These are phyloP conservation scores for Pectinophora gossypiella DNA, from an alignment of 1,140 invertebrate genomes.

Conservation along the genomic window DNA sequence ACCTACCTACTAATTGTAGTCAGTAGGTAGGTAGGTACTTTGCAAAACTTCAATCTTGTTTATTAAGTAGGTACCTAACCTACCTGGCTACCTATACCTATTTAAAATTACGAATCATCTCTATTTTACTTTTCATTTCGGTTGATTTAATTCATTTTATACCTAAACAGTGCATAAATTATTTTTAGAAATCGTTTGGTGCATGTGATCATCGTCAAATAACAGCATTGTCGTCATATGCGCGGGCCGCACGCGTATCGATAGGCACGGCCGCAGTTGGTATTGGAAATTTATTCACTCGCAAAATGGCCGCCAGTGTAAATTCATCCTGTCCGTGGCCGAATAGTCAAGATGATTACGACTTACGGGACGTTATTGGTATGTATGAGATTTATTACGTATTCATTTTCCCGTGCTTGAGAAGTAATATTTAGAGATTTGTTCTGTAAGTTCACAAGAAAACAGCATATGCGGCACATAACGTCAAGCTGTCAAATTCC, in stretches of 20 bases:
- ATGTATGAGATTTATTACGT: slow-evolving; percentile 44
- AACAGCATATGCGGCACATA: slow-evolving; percentile 12
- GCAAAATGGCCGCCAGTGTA: slow-evolving; percentile 83
- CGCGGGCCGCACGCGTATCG: slow-evolving; percentile 65
- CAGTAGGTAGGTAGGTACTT: too few species aligned
- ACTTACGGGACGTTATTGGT: slow-evolving; percentile 96
- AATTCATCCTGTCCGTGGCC: slow-evolving; percentile 86
- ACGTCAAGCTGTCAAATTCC: slow-evolving; percentile 25
- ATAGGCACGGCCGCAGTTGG: slow-evolving; percentile 51
- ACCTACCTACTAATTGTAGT: too few species aligned
- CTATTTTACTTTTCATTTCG: too few species aligned
- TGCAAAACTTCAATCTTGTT: too few species aligned
- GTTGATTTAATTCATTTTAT: too few species aligned
- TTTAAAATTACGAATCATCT: too few species aligned
- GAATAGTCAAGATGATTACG: slow-evolving; percentile 95
- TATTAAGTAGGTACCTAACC: too few species aligned
- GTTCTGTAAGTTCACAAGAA: background rate
- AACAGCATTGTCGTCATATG: slow-evolving; percentile 50
- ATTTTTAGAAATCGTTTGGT: slow-evolving; percentile 45
- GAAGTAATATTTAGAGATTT: background rate
- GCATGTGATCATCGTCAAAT: slow-evolving; percentile 42
- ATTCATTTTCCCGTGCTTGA: background rate
- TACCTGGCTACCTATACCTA: too few species aligned
- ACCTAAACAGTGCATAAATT: too few species aligned
- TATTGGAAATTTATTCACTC: slow-evolving; percentile 78